Evolutionary conservation across 2,888 invertebrate genomes (phyloP).

Genomic region (Ochropleura leucogaster): DNA sequence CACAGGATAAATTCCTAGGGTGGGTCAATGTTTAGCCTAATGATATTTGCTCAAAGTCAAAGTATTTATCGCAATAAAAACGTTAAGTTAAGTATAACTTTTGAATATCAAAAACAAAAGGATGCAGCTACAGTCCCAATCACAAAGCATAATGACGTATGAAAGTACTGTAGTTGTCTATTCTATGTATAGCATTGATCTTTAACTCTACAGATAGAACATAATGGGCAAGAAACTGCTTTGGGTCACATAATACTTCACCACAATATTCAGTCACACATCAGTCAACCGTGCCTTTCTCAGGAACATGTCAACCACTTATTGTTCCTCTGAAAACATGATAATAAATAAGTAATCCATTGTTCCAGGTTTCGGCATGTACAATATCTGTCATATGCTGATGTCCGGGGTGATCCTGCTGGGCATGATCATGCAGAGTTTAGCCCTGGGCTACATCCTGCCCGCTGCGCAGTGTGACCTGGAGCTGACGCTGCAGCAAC

Average conservation of each 20-base stretch:
- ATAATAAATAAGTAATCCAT: neutral
- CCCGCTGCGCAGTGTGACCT: slow-evolving; percentile 93
- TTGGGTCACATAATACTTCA: neutral
- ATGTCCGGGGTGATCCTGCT: slow-evolving; percentile 92
- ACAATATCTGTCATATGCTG: slow-evolving; percentile 91
- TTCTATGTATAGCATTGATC: too few species aligned
- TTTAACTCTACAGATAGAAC: too few species aligned
- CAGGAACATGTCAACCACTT: neutral
- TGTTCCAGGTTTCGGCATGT: slow-evolving; percentile 90
- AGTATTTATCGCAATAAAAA: too few species aligned
- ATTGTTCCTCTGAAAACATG: neutral
- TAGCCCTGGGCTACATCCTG: slow-evolving; percentile 92
- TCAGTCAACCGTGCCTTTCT: neutral
- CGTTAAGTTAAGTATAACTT: too few species aligned
- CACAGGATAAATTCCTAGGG: too few species aligned
- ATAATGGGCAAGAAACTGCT: neutral
- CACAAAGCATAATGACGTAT: too few species aligned
- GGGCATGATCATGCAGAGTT: slow-evolving; percentile 92
- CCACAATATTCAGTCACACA: neutral
- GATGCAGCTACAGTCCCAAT: too few species aligned
- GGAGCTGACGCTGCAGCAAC: slow-evolving; percentile 90
- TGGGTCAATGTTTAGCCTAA: too few species aligned
- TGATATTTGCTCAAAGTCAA: too few species aligned
- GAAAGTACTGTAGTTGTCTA: too few species aligned
- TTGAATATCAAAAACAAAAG: too few species aligned